These are phyloP conservation scores for Napeogenes sylphis DNA, from an alignment of 2,888 invertebrate genomes.

Conservation along the genomic window DNA sequence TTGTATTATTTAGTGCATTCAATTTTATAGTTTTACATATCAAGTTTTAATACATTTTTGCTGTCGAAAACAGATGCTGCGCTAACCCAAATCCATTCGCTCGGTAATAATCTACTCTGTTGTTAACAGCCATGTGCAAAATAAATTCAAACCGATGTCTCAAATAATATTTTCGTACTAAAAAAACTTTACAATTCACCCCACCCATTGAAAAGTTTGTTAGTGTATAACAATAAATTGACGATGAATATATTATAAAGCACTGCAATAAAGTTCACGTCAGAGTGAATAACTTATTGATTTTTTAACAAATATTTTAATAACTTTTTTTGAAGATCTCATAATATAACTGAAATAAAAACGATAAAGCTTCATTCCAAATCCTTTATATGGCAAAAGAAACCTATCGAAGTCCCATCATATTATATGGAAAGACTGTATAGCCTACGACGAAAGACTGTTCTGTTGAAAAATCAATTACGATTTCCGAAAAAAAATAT, in stretches of 20 bases:
- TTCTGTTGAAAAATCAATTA: background rate
- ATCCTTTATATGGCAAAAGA: background rate
- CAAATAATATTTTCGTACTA: background rate
- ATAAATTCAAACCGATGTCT: background rate
- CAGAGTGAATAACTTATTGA: background rate
- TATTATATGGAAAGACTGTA: background rate
- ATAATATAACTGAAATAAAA: background rate
- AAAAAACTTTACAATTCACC: background rate
- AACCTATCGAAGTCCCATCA: background rate
- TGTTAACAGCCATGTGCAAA: background rate
- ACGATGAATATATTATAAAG: slow-evolving; percentile 4
- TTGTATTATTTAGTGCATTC: no score
- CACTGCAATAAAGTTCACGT: background rate
- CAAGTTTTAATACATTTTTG: no score
- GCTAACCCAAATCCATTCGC: no score
- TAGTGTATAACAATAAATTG: slow-evolving; percentile 3
- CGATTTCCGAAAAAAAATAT: no score
- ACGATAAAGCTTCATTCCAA: background rate
- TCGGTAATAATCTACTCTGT: no score
- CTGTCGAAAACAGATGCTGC: no score
- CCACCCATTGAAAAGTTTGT: background rate
- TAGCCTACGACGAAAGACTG: background rate
- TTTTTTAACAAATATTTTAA: background rate
- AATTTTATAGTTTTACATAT: no score
- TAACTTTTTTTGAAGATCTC: background rate